These are phyloP conservation scores for Drosophila demipolita DNA, from an alignment of 2,888 invertebrate species.

Conservation along the genomic window DNA sequence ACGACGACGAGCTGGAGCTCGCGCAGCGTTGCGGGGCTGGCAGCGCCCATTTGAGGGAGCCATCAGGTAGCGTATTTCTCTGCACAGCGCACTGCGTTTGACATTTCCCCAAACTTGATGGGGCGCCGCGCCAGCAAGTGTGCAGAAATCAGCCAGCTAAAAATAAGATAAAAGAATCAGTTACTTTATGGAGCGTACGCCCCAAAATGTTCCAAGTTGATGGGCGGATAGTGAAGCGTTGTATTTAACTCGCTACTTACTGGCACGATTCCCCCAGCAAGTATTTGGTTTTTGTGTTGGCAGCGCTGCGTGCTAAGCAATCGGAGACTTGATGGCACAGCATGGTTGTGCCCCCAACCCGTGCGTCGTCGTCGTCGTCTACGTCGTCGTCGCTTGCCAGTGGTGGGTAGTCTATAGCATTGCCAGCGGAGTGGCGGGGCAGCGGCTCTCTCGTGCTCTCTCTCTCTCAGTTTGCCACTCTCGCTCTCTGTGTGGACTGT, in stretches of 20 bases:
- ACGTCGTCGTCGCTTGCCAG: constrained; percentile 55
- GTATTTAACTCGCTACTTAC: constrained; percentile 58
- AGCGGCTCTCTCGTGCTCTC: constrained; percentile 21
- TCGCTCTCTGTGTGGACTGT: constrained; percentile 12
- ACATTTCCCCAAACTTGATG: constrained; percentile 84
- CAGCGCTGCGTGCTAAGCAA: constrained; percentile 35
- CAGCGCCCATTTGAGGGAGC: constrained; percentile 82
- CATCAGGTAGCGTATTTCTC: constrained; percentile 81
- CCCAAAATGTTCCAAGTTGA: constrained; percentile 80
- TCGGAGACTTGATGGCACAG: constrained; percentile 71
- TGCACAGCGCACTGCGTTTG: constrained; percentile 78
- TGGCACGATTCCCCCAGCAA: constrained; percentile 74
- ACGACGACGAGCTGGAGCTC: constrained; percentile 57
- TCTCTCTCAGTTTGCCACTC: constrained; percentile 1
- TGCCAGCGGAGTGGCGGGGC: constrained; percentile 38
- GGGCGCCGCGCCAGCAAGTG: constrained; percentile 81
- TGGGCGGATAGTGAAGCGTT: constrained; percentile 12
- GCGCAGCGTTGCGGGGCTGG: constrained; percentile 72
- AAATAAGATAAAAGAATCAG: constrained; percentile 69
- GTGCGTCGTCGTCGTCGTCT: constrained; percentile 50
- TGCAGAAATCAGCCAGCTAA: constrained; percentile 44
- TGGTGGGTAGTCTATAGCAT: constrained; percentile 64
- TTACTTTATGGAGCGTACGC: constrained; percentile 82
- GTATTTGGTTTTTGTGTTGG: constrained; percentile 59
- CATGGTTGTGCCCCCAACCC: constrained; percentile 67